Evolutionary conservation across 2,797 vertebrate genomes (phyloP), one percentile per base, ranked within the genome.

Genomic region (Darevskia nairensis): DNA sequence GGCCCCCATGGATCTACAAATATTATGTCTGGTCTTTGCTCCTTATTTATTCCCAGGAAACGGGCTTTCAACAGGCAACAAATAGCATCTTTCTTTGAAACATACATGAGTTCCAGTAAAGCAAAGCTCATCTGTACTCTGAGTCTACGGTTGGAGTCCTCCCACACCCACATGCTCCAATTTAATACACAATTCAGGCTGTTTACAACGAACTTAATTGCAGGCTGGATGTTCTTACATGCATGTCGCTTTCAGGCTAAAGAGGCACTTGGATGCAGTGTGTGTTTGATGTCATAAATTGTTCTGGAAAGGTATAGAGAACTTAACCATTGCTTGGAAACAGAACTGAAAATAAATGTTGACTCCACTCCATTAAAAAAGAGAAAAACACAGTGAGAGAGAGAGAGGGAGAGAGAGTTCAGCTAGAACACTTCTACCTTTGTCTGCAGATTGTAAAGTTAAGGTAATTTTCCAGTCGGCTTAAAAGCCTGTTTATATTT

Each of bases 311-410:
- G 21, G 29, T 35, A 7, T 59, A 82, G 19, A 61, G 8, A 68
- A 8, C 15, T 6, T 1, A 17, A 17, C 6, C 72, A 55, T 68
- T 68, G 2, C 85, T 86, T 87, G 77, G 85, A 91, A 92, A 85
- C 29, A 35, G 77, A 77, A 44, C 86, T 92, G 88, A 95, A 93
- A 93, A 94, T 90, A 92, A 89, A 94, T 79, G 78, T 85, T 80
- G 85, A 89, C 89, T 90, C 59, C 79, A 32, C 90, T 89, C 84
- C 21, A 85, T 35, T 82, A 75, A 85, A 85, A 15, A 27, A 27
- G 84, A 68, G 27, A 27, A 39, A 15, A 8, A 72, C 6, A 59
- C 32, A 15, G 21, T 15, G 29, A 19, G 11, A 10, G 13, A 13
- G 50, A 3, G 11, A 50, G 46, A 13, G 46, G 11, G 10, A 13